Percentiles rank a stretch among this genome's conserved stretches.
These are phyloP conservation scores for Brachyalestes nurse DNA, from an alignment of 2,797 vertebrate species.

Conservation along the genomic window DNA sequence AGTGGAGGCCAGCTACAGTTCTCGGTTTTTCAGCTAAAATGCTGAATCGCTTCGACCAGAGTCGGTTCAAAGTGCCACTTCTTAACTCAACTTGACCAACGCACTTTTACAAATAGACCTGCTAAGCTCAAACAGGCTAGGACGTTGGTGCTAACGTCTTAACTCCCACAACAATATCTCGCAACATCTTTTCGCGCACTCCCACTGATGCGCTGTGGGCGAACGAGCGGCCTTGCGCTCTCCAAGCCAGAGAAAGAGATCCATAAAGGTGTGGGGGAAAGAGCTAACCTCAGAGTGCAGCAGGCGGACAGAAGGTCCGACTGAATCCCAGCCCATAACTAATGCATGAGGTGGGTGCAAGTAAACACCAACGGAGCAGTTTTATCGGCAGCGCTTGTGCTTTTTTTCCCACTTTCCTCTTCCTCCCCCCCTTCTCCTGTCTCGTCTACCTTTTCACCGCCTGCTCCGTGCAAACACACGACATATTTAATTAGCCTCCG, in stretches of 20 bases:
- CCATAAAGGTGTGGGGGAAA: constrained; percentile 57
- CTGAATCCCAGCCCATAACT: constrained; percentile 64
- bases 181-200: not conserved
- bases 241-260: not conserved
- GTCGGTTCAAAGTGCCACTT: not conserved
- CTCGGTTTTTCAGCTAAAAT: no score
- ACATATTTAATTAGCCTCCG: constrained; percentile 75
- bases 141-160: not conserved
- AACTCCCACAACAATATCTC: not conserved
- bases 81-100: constrained; percentile 12
- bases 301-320: constrained; percentile 20
- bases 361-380: constrained; percentile 69
- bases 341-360: constrained; percentile 72
- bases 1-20: not conserved
- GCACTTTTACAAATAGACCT: not conserved
- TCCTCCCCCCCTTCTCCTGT: constrained; percentile 41
- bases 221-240: not conserved
- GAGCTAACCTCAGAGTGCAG: constrained; percentile 72
- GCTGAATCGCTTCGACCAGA: not conserved
- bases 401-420: constrained; percentile 55
- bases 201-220: not conserved
- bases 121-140: constrained; percentile 14
- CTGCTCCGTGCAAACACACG: constrained; percentile 62
- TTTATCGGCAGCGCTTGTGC: constrained; percentile 52
- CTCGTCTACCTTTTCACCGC: constrained; percentile 74